These are phyloP conservation scores for Lucifuga dentata DNA, from an alignment of 2,113 vertebrate species.

Conservation along the genomic window DNA sequence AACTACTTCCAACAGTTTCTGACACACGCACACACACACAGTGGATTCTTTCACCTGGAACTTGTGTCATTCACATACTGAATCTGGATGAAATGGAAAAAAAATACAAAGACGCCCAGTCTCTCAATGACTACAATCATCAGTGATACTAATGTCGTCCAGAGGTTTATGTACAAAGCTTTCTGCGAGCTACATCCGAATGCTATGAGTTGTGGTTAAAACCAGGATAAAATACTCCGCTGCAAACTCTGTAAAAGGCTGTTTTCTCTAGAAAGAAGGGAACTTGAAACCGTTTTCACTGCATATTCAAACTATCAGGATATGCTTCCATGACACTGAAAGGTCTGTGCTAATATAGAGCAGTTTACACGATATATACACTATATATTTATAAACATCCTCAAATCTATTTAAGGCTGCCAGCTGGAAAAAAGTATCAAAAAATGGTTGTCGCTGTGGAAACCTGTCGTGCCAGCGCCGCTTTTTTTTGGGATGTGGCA, in stretches of 20 bases:
- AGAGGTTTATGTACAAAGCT: slow-evolving; percentile 1
- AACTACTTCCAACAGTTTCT: background rate
- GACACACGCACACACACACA: no score
- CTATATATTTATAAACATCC: slow-evolving; percentile 62
- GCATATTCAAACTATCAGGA: slow-evolving; percentile 34
- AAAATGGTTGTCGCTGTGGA: slow-evolving; percentile 39
- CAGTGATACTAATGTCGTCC: slow-evolving; percentile 20
- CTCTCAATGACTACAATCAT: slow-evolving; percentile 26
- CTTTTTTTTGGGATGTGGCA: no score
- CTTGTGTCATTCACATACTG: slow-evolving; percentile 3
- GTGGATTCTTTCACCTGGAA: background rate
- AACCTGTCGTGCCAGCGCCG: slow-evolving; percentile 36
- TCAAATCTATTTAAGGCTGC: slow-evolving; percentile 68
- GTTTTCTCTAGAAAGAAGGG: slow-evolving; percentile 24
- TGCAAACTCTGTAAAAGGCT: slow-evolving; percentile 36
- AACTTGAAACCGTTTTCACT: slow-evolving; percentile 34
- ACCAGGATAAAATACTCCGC: slow-evolving; percentile 40
- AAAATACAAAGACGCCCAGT: slow-evolving; percentile 47
- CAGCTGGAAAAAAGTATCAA: slow-evolving; percentile 58
- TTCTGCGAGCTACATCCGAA: slow-evolving; percentile 55
- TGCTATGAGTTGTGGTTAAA: slow-evolving; percentile 42
- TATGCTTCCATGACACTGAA: slow-evolving; percentile 49
- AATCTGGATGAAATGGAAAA: slow-evolving; percentile 24
- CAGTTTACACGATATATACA: slow-evolving; percentile 62
- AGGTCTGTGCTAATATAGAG: slow-evolving; percentile 57